A percentile compares a stretch with the other conserved stretches of the same genome.
phyloP scores from a whole-genome alignment of 1,140 invertebrate genomes.

The Nephila pilipes region DNA sequence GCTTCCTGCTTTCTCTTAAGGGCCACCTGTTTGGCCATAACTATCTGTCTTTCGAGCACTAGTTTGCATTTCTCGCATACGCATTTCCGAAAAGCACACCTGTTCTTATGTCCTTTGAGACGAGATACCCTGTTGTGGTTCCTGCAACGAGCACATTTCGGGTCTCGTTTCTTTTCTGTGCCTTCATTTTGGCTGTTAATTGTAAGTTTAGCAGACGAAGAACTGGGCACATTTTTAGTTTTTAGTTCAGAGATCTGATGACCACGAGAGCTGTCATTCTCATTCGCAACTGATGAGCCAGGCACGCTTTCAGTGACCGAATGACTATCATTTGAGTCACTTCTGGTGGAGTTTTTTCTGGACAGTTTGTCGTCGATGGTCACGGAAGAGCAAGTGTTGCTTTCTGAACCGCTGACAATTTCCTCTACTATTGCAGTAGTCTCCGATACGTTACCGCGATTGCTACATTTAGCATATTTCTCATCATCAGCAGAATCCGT shows the following conservation, averaged over 20 bases:
- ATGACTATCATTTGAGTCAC: not conserved
- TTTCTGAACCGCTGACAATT: not conserved
- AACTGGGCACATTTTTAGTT: no score
- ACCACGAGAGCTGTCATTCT: no score
- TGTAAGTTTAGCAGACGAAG: not conserved
- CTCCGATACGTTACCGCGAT: not conserved
- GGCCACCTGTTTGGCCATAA: constrained; percentile 90
- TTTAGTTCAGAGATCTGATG: no score
- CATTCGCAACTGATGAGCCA: no score
- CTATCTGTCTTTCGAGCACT: constrained; percentile 88
- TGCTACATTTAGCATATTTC: constrained; percentile 30
- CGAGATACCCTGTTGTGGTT: not conserved
- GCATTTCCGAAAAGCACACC: constrained; percentile 82
- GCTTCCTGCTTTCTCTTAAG: constrained; percentile 86
- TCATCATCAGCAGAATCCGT: not conserved
- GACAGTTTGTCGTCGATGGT: not conserved
- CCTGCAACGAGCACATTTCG: constrained; percentile 7
- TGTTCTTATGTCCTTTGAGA: not conserved
- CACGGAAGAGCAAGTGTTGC: not conserved
- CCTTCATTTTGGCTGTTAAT: not conserved
- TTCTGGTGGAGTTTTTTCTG: not conserved
- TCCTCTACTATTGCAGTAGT: not conserved
- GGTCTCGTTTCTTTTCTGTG: not conserved
- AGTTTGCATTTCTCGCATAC: constrained; percentile 90
- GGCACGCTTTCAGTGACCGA: no score